These are phyloP conservation scores for Trogon melanurus DNA, from an alignment of 2,113 vertebrate species.

Conservation along the genomic window DNA sequence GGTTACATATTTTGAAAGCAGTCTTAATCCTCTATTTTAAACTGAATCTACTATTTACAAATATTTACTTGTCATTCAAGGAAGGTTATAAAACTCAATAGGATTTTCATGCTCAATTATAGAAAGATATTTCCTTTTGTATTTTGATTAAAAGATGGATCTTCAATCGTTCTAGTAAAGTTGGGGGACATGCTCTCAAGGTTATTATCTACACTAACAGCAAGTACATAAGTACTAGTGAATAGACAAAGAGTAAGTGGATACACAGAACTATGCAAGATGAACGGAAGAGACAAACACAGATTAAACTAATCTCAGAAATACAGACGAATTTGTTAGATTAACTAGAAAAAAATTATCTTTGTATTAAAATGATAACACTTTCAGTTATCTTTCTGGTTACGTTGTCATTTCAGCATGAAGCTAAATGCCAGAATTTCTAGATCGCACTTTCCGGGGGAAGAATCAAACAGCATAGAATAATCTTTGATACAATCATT, in stretches of 20 bases:
- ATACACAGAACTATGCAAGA: background rate
- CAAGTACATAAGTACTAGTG: background rate
- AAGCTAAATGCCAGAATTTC: background rate
- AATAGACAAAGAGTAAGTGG: background rate
- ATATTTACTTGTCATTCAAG: background rate
- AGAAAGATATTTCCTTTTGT: background rate
- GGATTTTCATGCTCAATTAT: background rate
- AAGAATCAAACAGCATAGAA: background rate
- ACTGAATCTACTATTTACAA: conserved; percentile 5
- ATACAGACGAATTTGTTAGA: background rate
- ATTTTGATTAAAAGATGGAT: background rate
- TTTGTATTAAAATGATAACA: background rate
- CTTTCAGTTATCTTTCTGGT: background rate
- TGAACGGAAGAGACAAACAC: background rate
- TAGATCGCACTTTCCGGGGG: background rate
- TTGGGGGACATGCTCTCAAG: background rate
- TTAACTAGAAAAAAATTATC: background rate
- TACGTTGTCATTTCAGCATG: background rate
- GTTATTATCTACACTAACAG: background rate
- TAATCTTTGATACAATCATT: background rate
- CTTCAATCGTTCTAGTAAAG: background rate
- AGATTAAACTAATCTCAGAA: background rate
- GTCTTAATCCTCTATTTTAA: conserved; percentile 46
- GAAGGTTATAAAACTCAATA: background rate
- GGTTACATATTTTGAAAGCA: background rate